These are phyloP conservation scores for Acanthopagrus latus DNA, from an alignment of 2,797 vertebrate species.

Conservation along the genomic window DNA sequence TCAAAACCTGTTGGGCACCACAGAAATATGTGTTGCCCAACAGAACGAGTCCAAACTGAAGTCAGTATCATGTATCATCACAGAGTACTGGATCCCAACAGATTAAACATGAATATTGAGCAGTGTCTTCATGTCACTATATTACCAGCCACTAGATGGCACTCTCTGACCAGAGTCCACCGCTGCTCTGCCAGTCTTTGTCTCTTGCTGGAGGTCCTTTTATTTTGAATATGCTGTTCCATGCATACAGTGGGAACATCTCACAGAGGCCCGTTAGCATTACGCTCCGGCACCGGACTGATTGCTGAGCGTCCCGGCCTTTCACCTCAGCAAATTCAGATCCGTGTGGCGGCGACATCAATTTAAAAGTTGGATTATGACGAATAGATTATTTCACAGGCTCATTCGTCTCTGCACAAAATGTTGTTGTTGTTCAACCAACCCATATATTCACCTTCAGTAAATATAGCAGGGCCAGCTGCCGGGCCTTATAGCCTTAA, in stretches of 20 bases:
- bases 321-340: constrained; percentile 75
- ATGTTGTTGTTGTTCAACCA: constrained; percentile 59
- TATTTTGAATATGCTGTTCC: constrained; percentile 50
- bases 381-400: constrained; percentile 64
- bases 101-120: too few species aligned
- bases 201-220: constrained; percentile 16
- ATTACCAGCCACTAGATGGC: constrained; percentile 68
- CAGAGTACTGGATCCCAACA: too few species aligned
- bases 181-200: constrained; percentile 2
- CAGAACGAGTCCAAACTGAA: too few species aligned
- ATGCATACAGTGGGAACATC: constrained; percentile 44
- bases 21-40: background rate
- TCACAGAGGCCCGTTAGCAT: constrained; percentile 51
- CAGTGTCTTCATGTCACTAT: background rate
- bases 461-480: constrained; percentile 68
- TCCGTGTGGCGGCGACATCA: constrained; percentile 57
- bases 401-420: constrained; percentile 54
- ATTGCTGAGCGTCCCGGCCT: constrained; percentile 56
- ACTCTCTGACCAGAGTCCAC: constrained; percentile 39
- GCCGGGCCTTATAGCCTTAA: constrained; percentile 69
- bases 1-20: too few species aligned
- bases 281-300: constrained; percentile 37
- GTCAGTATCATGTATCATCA: too few species aligned
- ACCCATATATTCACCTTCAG: constrained; percentile 52
- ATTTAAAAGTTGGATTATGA: constrained; percentile 74